phyloP scores from a whole-genome alignment of 2,888 invertebrate genomes.

The Anthophora plumipes region DNA sequence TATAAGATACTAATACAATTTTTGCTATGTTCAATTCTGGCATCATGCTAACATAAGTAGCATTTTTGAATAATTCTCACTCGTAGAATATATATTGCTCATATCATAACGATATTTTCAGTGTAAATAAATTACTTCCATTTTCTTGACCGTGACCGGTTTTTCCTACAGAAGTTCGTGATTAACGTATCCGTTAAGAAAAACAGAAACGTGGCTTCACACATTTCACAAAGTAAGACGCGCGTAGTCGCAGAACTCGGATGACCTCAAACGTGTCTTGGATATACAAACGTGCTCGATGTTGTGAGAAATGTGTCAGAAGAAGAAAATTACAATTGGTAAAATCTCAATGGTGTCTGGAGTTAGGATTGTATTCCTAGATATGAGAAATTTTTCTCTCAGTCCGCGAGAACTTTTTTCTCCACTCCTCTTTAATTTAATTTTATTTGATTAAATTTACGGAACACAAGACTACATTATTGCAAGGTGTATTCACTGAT shows the following conservation, averaged over 20 bases:
- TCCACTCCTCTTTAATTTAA: neutral
- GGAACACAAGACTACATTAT: neutral
- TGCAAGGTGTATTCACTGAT: too few species aligned
- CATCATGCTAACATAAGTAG: too few species aligned
- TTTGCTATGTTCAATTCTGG: neutral
- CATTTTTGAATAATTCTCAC: too few species aligned
- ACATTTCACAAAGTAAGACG: conserved; percentile 19
- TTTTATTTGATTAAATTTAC: neutral
- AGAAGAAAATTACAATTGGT: conserved; percentile 4
- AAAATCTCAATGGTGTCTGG: conserved; percentile 7
- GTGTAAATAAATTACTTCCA: conserved; percentile 6
- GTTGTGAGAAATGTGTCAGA: conserved; percentile 59
- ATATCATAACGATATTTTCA: neutral
- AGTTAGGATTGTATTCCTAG: neutral
- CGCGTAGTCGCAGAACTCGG: conserved; percentile 55
- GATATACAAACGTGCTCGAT: conserved; percentile 35
- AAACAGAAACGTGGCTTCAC: neutral
- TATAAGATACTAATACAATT: too few species aligned
- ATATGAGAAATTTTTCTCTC: neutral
- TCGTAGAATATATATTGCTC: neutral
- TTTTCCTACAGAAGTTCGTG: neutral
- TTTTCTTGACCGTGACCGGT: conserved; percentile 3
- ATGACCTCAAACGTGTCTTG: conserved; percentile 67
- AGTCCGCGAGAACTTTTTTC: neutral
- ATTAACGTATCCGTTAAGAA: conserved; percentile 10